Base-by-base conservation (phyloP, 1,140 invertebrate genomes). In the Drosophila micromelanica region DNA sequence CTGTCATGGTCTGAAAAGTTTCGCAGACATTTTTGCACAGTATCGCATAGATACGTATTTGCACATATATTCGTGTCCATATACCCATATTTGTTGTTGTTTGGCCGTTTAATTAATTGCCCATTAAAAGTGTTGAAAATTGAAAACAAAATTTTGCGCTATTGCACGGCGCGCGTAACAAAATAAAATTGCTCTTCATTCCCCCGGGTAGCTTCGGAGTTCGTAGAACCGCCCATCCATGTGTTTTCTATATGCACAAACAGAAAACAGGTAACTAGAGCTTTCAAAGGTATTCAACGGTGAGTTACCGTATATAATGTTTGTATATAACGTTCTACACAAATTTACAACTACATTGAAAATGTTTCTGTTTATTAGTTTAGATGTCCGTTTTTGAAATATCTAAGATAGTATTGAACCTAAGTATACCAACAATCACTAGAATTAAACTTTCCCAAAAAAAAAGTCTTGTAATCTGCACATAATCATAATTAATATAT, bases 121-220 rank as follows among this genome's bases (percentile, higher is more conserved):
- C 82, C 68, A 89, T 89, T 89, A 87, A 87, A 87, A 89, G 84
- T 87, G 84, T 82, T 87, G 76, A 86, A 86, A 87, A 86, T 86
- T 86, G 78, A 87, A 89, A 82, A 89, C 65, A 79, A 78, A 63
- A 82, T 76, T 87, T 68, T 65, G 65, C 46, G 74, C 70, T 63
- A 61, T 46, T 78, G 62, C 61, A 71, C 46, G 64, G 38, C 46
- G 68, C 46, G 35, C 23, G 37, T 13, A 42, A 40, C 65, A 65
- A 63, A 73, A 87, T 62, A 69, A 65, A 69, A 73, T 45, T 68
- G 20, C 68, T 43, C 37, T 3, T 40, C 45, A 48, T 35, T 8
- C 37, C 27, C 15, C 40, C 17, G 11, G 30, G 35, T 38, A 51
- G 37, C 20, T 57, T n/a, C n/a, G n/a, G n/a, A n/a, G n/a, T 51